Evolutionary conservation across 2,113 vertebrate genomes (phyloP).

Genomic region (Phaethornis superciliosus): DNA sequence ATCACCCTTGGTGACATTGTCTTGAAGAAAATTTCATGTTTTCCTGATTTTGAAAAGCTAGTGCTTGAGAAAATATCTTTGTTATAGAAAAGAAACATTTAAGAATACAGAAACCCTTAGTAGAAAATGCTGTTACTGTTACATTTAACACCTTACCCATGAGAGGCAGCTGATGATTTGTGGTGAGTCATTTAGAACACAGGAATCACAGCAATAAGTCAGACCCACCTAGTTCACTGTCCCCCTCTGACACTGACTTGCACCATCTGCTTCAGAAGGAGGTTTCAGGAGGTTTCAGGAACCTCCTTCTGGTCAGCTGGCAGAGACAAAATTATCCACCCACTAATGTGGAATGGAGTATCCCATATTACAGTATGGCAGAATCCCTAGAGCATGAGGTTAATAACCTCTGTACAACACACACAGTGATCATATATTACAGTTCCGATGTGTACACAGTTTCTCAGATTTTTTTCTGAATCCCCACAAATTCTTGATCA

Average conservation of each 20-base stretch:
- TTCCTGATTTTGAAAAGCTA: background rate
- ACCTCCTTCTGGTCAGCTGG: background rate
- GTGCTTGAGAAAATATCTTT: background rate
- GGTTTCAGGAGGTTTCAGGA: background rate
- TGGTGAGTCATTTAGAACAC: background rate
- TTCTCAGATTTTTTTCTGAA: background rate
- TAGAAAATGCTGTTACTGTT: background rate
- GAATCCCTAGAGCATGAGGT: background rate
- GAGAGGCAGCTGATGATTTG: background rate
- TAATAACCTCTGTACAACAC: background rate
- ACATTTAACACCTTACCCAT: background rate
- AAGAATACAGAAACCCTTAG: background rate
- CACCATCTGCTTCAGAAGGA: background rate
- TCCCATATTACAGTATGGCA: background rate
- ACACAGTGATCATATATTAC: background rate
- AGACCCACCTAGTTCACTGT: background rate
- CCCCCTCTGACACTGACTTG: background rate
- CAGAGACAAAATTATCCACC: background rate
- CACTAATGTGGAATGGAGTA: background rate
- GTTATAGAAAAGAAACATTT: background rate
- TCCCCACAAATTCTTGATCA: background rate
- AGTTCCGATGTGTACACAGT: background rate
- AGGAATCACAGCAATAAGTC: background rate
- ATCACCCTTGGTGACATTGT: background rate
- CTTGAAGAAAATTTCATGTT: conserved; percentile 8